phyloP scores from a whole-genome alignment of 2,888 invertebrate genomes.

The Gari tellinella region DNA sequence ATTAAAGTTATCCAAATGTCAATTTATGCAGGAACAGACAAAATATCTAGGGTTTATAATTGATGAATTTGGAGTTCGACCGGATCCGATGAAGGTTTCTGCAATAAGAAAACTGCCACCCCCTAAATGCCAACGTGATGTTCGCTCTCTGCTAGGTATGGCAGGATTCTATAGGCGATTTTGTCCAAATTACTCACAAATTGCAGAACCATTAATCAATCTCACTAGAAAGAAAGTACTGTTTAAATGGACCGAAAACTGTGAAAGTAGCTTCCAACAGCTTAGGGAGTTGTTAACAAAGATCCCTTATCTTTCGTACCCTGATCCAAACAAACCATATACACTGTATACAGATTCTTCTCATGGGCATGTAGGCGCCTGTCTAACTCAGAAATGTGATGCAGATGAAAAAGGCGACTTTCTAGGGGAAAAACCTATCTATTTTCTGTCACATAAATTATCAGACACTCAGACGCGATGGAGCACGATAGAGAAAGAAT shows the following conservation, averaged over 20 bases:
- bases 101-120: conserved; percentile 23
- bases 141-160: conserved; percentile 37
- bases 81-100: conserved; percentile 30
- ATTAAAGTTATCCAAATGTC: conserved; percentile 33
- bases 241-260: conserved; percentile 39
- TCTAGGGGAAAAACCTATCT: conserved; percentile 23
- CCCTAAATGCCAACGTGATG: conserved; percentile 28
- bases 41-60: conserved; percentile 40
- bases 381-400: conserved; percentile 18
- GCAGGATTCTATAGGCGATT: conserved; percentile 38
- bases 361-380: conserved; percentile 13
- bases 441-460: conserved; percentile 33
- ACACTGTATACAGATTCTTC: conserved; percentile 37
- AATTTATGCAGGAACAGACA: conserved; percentile 32
- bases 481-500: conserved; percentile 33
- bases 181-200: conserved; percentile 37
- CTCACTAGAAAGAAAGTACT: conserved; percentile 39
- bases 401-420: too few relatives aligned
- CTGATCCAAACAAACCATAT: conserved; percentile 34
- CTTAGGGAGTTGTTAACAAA: conserved; percentile 33
- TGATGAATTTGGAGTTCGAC: conserved; percentile 23
- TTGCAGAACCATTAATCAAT: conserved; percentile 38
- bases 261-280: conserved; percentile 18
- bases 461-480: conserved; percentile 28
- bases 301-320: conserved; percentile 28